Evolutionary conservation across 2,113 vertebrate species (phyloP).

Genomic region (Microcebus murinus): DNA sequence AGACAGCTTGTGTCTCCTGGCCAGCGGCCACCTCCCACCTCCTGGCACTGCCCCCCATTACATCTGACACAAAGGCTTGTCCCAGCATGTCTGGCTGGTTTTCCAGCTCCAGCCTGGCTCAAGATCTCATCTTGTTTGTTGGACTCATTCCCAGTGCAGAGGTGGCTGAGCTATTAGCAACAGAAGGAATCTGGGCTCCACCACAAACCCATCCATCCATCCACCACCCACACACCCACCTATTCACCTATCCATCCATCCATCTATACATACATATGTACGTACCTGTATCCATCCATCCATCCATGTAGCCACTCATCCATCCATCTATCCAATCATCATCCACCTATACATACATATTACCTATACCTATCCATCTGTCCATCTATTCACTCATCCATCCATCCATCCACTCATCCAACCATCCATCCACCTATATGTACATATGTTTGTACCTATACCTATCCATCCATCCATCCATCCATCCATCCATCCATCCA

Average conservation of each 20-base stretch:
- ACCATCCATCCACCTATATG: not conserved
- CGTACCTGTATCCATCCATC: no score
- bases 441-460: no score
- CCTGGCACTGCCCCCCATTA: not conserved
- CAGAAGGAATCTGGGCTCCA: not conserved
- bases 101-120: conserved; percentile 37
- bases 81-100: conserved; percentile 23
- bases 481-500: no score
- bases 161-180: not conserved
- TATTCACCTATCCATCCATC: no score
- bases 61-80: not conserved
- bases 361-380: not conserved
- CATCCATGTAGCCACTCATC: not conserved
- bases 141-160: conserved; percentile 8
- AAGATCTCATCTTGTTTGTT: not conserved
- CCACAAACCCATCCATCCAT: not conserved
- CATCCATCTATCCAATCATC: no score
- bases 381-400: fast-evolving
- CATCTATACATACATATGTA: no score
- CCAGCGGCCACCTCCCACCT: conserved; percentile 18
- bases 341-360: not conserved
- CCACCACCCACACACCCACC: not conserved
- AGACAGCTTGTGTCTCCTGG: conserved; percentile 51
- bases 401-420: no score
- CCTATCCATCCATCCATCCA: no score